Evolutionary conservation across 2,888 invertebrate species (phyloP), one percentile per base, ranked within the genome.

Genomic region (Hydraecia micacea): DNA sequence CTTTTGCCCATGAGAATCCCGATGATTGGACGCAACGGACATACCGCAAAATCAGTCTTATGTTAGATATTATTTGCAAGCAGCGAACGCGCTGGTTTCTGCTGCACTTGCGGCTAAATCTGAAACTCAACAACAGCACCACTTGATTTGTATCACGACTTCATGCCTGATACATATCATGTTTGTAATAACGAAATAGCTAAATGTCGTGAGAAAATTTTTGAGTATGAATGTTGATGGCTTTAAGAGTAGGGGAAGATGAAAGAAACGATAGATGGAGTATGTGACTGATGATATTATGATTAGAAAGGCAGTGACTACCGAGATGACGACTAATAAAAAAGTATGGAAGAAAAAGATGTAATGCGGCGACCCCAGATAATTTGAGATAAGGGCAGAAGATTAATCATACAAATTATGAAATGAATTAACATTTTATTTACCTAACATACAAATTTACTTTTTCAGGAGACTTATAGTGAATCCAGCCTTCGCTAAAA

Each of bases 401-500:
- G 52, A 52, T n/a, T n/a, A n/a, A n/a, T n/a, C n/a, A n/a, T n/a
- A 32, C 32, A 32, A 32, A 32, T 32, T 32, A 3, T 32, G 32
- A 32, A 68, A 67, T 28, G 0, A 28, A 28, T 21, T 13, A 67
- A 28, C 11, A 28, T 13, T 28, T 28, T 28, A 42, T 42, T 42
- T 9, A 67, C n/a, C n/a, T 6, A 21, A 18, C 28, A 32, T 32
- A 25, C 13, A 8, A 15, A 15, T 69, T 21, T 25, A 11, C 49
- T 25, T 46, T 90, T 90, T 46, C 90, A 96, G 96, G 80, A 92
- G 88, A 76, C 69, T 85, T 2, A 92, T 95, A 2, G 91, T 95
- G 8, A 95, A 94, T 73, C 95, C 96, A 80, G 95, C 93, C 0
- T 96, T 96, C 58, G 93, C 95, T 0, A 97, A 96, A 86, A 91